These are phyloP conservation scores for Sprattus sprattus DNA, from an alignment of 2,113 vertebrate genomes.

Conservation along the genomic window DNA sequence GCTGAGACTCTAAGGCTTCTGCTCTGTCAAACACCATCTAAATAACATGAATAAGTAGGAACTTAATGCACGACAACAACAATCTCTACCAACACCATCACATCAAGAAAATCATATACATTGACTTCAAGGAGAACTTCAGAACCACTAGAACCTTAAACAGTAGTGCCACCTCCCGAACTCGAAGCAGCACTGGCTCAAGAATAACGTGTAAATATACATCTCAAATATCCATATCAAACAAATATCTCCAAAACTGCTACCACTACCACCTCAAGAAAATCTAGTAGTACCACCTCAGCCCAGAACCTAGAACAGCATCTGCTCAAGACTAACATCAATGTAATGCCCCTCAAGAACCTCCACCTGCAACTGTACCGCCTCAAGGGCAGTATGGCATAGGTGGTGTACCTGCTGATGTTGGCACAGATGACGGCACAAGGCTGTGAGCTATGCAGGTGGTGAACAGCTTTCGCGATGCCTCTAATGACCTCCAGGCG, in stretches of 20 bases:
- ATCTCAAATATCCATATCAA: background rate
- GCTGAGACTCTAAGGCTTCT: too few relatives aligned
- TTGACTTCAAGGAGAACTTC: too few relatives aligned
- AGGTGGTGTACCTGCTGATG: slow-evolving; percentile 63
- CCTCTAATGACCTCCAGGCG: slow-evolving; percentile 64
- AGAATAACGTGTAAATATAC: background rate
- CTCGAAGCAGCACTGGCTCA: background rate
- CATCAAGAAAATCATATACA: too few relatives aligned
- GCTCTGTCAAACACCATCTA: too few relatives aligned
- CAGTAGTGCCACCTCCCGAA: background rate
- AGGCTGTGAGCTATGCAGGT: slow-evolving; percentile 60
- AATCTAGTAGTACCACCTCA: too few relatives aligned
- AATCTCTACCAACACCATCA: background rate
- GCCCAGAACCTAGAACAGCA: background rate
- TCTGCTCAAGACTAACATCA: background rate
- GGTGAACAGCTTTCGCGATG: slow-evolving; percentile 57
- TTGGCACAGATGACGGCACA: slow-evolving; percentile 66
- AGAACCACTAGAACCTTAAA: too few relatives aligned
- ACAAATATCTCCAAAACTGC: too few relatives aligned
- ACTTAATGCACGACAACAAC: background rate
- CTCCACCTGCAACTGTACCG: background rate
- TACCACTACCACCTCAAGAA: too few relatives aligned
- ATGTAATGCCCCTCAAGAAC: background rate
- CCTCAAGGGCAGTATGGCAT: background rate
- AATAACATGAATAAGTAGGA: too few relatives aligned